Conservation (phyloP, 2,888 invertebrate species). For the Clitarchus hookeri region DNA sequence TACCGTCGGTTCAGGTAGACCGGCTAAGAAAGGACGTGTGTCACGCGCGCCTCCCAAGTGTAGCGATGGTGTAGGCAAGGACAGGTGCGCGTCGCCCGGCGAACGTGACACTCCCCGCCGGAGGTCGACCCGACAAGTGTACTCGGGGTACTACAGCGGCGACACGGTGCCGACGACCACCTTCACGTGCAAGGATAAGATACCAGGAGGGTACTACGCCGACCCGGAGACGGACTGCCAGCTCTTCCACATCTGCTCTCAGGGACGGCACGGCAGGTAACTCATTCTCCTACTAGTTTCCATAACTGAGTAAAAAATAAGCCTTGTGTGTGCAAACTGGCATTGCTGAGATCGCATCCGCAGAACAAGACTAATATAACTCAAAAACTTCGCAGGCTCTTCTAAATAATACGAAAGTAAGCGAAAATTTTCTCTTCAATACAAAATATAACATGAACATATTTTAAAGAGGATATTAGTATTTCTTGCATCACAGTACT, state of each 20-base stretch:
- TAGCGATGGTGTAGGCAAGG: background rate
- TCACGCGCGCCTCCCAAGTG: background rate
- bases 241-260: slow-evolving; percentile 52
- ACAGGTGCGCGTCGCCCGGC: background rate
- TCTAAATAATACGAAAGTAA: too few species aligned
- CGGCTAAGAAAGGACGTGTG: too few species aligned
- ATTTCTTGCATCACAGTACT: too few species aligned
- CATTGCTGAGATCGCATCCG: too few species aligned
- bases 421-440: too few species aligned
- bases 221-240: slow-evolving; percentile 51
- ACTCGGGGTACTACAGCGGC: background rate
- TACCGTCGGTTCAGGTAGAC: too few species aligned
- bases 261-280: slow-evolving; percentile 48
- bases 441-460: too few species aligned
- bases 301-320: too few species aligned
- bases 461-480: too few species aligned
- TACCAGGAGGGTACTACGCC: slow-evolving; percentile 52
- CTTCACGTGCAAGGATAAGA: slow-evolving; percentile 50
- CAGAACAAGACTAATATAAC: too few species aligned
- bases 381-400: too few species aligned
- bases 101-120: background rate
- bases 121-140: background rate
- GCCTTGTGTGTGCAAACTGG: too few species aligned
- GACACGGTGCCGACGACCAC: slow-evolving; percentile 46
- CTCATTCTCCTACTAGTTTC: background rate